Percentiles rank a stretch among this genome's conserved stretches.
These are phyloP conservation scores for Dichetophora obliterata DNA, from an alignment of 2,888 invertebrate genomes.

Conservation along the genomic window DNA sequence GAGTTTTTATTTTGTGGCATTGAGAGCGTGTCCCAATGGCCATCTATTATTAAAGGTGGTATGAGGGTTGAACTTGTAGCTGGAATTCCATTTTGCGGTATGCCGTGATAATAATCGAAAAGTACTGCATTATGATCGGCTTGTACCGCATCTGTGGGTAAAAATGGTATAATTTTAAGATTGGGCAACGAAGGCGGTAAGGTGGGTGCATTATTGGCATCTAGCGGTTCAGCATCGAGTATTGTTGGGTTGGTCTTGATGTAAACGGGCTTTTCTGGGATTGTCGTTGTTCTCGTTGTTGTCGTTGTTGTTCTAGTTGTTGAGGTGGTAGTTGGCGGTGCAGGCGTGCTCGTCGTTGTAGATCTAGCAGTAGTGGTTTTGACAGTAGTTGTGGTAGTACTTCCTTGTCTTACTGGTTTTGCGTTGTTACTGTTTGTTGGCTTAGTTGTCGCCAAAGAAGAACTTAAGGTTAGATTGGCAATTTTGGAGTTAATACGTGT, in stretches of 20 bases:
- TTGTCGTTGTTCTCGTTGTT: constrained; percentile 39
- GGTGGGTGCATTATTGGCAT: constrained; percentile 66
- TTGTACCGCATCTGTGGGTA: constrained; percentile 84
- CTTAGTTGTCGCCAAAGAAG: constrained; percentile 50
- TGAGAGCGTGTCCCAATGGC: constrained; percentile 16
- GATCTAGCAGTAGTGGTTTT: constrained; percentile 33
- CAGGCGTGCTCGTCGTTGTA: constrained; percentile 36
- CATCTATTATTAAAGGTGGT: background rate
- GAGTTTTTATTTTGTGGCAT: constrained; percentile 37
- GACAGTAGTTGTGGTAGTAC: constrained; percentile 38
- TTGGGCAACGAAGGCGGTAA: constrained; percentile 87
- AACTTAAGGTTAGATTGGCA: constrained; percentile 59
- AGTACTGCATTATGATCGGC: constrained; percentile 52
- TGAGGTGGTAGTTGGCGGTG: constrained; percentile 28
- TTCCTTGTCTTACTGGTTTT: background rate
- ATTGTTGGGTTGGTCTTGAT: constrained; percentile 67
- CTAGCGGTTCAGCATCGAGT: constrained; percentile 66
- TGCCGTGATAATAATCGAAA: constrained; percentile 52
- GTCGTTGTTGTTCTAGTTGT: constrained; percentile 12
- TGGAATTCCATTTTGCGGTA: constrained; percentile 34
- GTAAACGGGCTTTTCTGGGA: constrained; percentile 57
- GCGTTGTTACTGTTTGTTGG: background rate
- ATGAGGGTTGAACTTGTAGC: constrained; percentile 23
- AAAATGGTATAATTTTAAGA: constrained; percentile 88
- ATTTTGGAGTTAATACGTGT: constrained; percentile 63